Evolutionary conservation across 2,113 vertebrate genomes (phyloP).

Genomic region (Cyphomyrus discorhynchus): DNA sequence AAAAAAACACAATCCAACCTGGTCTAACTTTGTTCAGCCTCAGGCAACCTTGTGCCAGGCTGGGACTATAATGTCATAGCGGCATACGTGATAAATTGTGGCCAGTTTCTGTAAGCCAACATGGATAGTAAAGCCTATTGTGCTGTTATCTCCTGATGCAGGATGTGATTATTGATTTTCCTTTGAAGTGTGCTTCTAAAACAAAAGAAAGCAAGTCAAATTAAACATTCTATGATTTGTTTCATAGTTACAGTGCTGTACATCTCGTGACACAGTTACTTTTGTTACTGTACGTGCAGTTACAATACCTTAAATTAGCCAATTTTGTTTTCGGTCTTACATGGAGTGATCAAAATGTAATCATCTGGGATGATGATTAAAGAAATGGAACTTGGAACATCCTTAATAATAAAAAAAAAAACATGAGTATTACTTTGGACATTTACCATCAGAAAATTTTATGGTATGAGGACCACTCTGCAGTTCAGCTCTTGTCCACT

Average conservation of each 20-base stretch:
- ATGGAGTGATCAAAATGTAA: conserved; percentile 25
- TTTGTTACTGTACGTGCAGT: conserved; percentile 13
- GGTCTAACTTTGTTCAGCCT: background rate
- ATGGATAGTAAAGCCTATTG: conserved; percentile 3
- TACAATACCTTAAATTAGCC: conserved; percentile 34
- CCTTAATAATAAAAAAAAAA: conserved; percentile 18
- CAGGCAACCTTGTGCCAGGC: background rate
- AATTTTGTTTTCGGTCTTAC: conserved; percentile 35
- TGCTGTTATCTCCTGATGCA: background rate
- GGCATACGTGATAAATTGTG: conserved; percentile 3
- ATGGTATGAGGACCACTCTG: background rate
- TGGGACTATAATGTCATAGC: background rate
- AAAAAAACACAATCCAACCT: background rate
- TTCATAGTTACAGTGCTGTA: background rate
- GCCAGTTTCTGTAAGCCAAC: conserved; percentile 29
- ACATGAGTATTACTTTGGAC: background rate
- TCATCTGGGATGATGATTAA: conserved; percentile 49
- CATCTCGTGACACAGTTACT: conserved; percentile 15
- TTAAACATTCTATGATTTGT: background rate
- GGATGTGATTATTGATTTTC: background rate
- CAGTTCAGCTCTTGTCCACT: background rate
- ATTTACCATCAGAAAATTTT: background rate
- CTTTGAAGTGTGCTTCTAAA: background rate
- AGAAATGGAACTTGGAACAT: conserved; percentile 44
- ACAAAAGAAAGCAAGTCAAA: background rate